A percentile compares a stretch with the other conserved stretches of the same genome.
Conservation (phyloP, 2,113 vertebrate species). For the Brienomyrus brachyistius region DNA sequence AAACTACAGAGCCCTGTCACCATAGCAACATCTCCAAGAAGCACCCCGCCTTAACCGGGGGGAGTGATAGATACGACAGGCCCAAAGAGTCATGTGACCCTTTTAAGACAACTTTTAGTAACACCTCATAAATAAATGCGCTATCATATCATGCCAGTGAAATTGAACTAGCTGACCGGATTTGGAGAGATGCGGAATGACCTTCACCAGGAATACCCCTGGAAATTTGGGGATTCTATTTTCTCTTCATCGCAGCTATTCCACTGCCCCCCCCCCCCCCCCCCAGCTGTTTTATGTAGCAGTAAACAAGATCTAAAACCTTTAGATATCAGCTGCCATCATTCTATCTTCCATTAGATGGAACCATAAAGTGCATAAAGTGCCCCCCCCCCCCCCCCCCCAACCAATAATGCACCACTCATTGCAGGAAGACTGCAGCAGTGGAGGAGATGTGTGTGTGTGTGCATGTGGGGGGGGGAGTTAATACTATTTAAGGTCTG, state of each 20-base stretch:
- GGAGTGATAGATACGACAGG: background rate
- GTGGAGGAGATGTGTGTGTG: background rate
- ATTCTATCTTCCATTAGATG: background rate
- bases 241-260: background rate
- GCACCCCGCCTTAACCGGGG: background rate
- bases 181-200: background rate
- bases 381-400: background rate
- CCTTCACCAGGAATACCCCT: background rate
- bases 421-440: background rate
- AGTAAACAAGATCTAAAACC: background rate
- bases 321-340: background rate
- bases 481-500: background rate
- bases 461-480: background rate
- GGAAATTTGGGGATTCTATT: background rate
- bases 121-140: background rate
- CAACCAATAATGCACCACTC: background rate
- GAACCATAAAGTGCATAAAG: background rate
- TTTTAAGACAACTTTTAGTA: background rate
- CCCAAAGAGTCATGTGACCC: background rate
- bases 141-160: background rate
- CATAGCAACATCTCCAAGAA: background rate
- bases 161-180: background rate
- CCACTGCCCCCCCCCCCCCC: background rate
- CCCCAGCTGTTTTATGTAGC: background rate
- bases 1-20: background rate